Base-by-base conservation (phyloP, 2,888 invertebrate species). In the Pristionchus maxplancki region DNA sequence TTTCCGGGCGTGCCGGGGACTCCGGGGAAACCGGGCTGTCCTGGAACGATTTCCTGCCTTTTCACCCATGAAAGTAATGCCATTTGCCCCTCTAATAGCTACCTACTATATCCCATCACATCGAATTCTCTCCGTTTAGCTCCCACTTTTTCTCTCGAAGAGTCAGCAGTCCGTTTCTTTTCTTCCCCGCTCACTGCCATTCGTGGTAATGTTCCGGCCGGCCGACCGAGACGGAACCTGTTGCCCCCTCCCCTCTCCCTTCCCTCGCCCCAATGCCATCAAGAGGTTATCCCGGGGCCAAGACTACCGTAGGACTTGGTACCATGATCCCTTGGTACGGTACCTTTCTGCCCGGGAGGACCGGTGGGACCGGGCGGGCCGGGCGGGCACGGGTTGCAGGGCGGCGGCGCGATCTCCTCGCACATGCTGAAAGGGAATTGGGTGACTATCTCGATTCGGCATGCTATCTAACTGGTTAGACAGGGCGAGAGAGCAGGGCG, bases 21-120 rank as follows among this genome's bases (percentile, higher is more conserved):
- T 74, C 87, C 87, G 87, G 87, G 87, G 87, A 87, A 87, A 4
- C 87, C 87, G 71, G 87, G 87, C 28, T 71, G 74, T 31, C 87
- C 87, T 87, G 40, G 20, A 87, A 11, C n/a, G n/a, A n/a, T n/a
- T n/a, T n/a, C n/a, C n/a, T n/a, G n/a, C n/a, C n/a, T n/a, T n/a
- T n/a, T n/a, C n/a, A n/a, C 58, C n/a, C 3, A 20, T 44, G 81
- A 24, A 17, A 74, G 28, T 50, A 28, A 81, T 44, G 8, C 48
- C 28, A 24, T 34, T n/a, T n/a, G n/a, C n/a, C 9, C 81, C n/a
- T 48, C 50, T 40, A 24, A 44, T 81, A n/a, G 44, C 28, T 9
- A 15, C 13, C 78, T 81, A 50, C 15, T 13, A 20, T 50, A 4
- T 40, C 13, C 78, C 50, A 50, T 28, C n/a, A 20, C 81, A 4